phyloP scores from a whole-genome alignment of 2,113 vertebrate species.

The Oceanites oceanicus region DNA sequence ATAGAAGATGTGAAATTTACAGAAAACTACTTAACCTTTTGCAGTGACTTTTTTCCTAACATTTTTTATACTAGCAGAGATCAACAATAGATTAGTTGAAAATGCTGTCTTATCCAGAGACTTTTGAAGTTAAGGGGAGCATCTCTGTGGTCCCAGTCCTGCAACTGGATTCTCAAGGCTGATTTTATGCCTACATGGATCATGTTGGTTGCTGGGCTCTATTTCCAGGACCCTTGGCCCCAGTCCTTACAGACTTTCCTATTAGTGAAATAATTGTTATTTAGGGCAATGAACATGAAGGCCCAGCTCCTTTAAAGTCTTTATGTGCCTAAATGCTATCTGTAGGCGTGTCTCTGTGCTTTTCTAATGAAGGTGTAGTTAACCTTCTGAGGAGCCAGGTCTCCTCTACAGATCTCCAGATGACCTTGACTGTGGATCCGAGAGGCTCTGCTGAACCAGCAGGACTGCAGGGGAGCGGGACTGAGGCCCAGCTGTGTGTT shows the following conservation, averaged over 20 bases:
- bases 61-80: conserved; percentile 1
- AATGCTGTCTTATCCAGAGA: background rate
- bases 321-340: background rate
- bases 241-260: background rate
- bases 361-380: background rate
- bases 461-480: background rate
- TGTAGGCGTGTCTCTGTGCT: background rate
- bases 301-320: background rate
- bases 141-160: background rate
- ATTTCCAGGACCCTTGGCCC: background rate
- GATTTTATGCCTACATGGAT: background rate
- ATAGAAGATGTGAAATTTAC: background rate
- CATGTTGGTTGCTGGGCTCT: background rate
- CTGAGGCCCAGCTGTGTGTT: background rate
- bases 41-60: background rate
- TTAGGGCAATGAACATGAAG: background rate
- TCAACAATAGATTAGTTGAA: background rate
- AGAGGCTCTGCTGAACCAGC: background rate
- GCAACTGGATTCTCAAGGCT: background rate
- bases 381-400: background rate
- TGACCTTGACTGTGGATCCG: background rate
- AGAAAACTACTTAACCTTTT: background rate
- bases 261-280: background rate
- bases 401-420: background rate
- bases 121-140: background rate